These are phyloP conservation scores for Spermophilus dauricus DNA, from an alignment of 2,113 vertebrate species.

Conservation along the genomic window DNA sequence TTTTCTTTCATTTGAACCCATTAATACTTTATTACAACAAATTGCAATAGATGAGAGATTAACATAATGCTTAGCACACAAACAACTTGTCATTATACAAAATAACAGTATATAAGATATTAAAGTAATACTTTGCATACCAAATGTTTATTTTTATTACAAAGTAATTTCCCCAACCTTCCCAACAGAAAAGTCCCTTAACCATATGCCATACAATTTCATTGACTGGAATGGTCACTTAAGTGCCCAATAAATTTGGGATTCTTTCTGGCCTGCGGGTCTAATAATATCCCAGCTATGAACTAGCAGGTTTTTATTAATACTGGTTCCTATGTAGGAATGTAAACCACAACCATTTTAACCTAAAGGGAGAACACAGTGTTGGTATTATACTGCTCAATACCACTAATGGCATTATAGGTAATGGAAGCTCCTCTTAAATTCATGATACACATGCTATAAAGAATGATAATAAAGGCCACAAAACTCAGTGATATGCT, in stretches of 20 bases:
- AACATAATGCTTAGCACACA: not conserved
- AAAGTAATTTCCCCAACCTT: slow-evolving; percentile 8
- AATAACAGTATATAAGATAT: not conserved
- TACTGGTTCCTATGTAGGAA: not conserved
- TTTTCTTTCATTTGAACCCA: slow-evolving; percentile 52
- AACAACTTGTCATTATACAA: slow-evolving; percentile 29
- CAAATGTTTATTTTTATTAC: slow-evolving; percentile 52
- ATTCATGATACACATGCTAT: not conserved
- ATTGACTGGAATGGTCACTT: not conserved
- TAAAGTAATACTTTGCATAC: slow-evolving; percentile 9
- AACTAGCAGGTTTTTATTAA: slow-evolving; percentile 37
- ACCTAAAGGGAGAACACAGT: not conserved
- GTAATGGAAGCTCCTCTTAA: not conserved
- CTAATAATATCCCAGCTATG: not conserved
- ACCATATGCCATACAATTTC: not conserved
- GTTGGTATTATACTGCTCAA: not conserved
- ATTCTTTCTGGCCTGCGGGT: not conserved
- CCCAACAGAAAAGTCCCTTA: slow-evolving; percentile 51
- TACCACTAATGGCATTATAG: not conserved
- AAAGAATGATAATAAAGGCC: not conserved
- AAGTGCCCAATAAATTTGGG: not conserved
- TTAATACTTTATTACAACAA: slow-evolving; percentile 54
- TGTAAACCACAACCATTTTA: not conserved
- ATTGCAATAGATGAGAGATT: not conserved
- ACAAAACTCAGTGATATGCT: not conserved